Percentiles rank a stretch among this genome's conserved stretches.
These are phyloP conservation scores for Rhodinocichla rosea DNA, from an alignment of 2,113 vertebrate species.

Conservation along the genomic window DNA sequence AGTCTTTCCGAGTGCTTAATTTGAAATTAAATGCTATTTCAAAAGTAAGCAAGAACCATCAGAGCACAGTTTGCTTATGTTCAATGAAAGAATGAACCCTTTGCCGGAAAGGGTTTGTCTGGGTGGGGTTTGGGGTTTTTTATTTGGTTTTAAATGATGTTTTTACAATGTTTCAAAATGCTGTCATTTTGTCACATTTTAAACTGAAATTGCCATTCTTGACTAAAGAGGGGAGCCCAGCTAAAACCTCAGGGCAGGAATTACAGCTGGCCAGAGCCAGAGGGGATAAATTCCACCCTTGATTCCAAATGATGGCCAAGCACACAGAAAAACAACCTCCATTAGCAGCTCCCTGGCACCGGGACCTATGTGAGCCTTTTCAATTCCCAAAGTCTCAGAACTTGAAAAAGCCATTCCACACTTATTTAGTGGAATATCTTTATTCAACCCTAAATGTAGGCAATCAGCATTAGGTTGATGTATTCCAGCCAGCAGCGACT, in stretches of 20 bases:
- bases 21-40: neutral
- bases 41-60: neutral
- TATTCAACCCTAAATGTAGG: constrained; percentile 30
- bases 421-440: constrained; percentile 30
- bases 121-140: neutral
- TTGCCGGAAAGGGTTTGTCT: neutral
- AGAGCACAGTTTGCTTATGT: accelerated
- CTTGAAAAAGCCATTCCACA: neutral
- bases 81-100: neutral
- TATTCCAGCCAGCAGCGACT: constrained; percentile 52
- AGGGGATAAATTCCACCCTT: neutral
- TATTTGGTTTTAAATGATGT: neutral
- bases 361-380: neutral
- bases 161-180: neutral
- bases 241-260: neutral
- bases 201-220: neutral
- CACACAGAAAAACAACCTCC: neutral
- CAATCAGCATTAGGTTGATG: constrained; percentile 56
- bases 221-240: neutral
- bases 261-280: neutral
- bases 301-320: neutral
- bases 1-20: neutral
- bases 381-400: neutral
- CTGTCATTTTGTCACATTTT: neutral
- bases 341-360: neutral